Base-by-base conservation (phyloP, 2,113 vertebrate species). In the Sciurus niger region DNA sequence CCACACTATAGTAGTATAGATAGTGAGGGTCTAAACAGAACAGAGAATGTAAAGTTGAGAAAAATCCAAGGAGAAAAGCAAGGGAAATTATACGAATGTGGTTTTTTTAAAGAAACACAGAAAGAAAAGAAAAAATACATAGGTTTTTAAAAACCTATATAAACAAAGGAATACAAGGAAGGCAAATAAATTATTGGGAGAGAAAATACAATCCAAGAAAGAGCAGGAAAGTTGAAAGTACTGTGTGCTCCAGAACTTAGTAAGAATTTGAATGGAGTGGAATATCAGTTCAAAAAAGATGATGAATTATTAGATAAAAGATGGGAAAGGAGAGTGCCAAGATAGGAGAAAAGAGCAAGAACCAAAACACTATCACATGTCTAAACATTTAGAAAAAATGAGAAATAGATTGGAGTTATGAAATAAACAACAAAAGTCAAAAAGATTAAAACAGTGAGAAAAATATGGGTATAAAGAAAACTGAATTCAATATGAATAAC, bases 11-110 rank as follows among this genome's bases (percentile, higher is more conserved):
- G 24, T 68, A 68, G 32, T 17, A 17, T 18, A 70, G 34, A 34
- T 70, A n/a, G 16, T 34, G 67, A 84, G 28, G 22, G 8, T 51
- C 55, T 93, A 92, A 68, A 94, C 12, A 90, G 24, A 95, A 73
- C 8, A 63, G 18, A 92, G 60, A 11, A n/a, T 34, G 22, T 70
- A 89, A 84, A 94, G 14, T 24, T 84, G 65, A 96, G 34, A 90
- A 92, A 92, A 90, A 73, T 73, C 24, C 82, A 83, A 86, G 25
- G 28, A 89, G 43, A 67, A 94, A 77, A 78, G 10, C 32, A 73
- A 85, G 34, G 8, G n/a, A 72, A 80, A 87, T 84, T 53, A 40
- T 40, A 32, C 22, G 82, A 43, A 89, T 51, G 28, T n/a, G 24
- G 55, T 82, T 58, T 43, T 40, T 40, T 94, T 4, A 20, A 63